phyloP scores from a whole-genome alignment of 2,888 invertebrate species.

The Orchesella flavescens region DNA sequence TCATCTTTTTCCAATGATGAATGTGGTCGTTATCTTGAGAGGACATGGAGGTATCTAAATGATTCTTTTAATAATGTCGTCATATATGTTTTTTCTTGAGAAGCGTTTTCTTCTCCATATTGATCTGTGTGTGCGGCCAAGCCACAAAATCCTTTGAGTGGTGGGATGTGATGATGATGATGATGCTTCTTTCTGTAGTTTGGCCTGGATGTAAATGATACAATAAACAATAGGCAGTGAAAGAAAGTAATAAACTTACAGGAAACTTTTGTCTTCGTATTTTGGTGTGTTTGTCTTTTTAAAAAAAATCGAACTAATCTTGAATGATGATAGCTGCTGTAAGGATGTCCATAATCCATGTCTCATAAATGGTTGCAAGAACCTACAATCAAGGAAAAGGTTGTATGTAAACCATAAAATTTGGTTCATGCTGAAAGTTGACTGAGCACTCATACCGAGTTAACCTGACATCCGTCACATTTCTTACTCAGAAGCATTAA shows the following conservation, averaged over 20 bases:
- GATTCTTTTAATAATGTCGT: constrained; percentile 32
- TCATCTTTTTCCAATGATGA: constrained; percentile 44
- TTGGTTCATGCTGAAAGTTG: no score
- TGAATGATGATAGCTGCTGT: background rate
- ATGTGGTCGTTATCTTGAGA: constrained; percentile 45
- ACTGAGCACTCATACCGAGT: no score
- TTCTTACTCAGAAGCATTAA: background rate
- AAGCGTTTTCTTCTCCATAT: background rate
- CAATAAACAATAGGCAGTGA: no score
- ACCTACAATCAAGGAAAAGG: no score
- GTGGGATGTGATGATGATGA: no score
- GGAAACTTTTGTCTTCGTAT: background rate
- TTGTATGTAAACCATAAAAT: no score
- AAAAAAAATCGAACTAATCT: background rate
- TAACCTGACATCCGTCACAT: no score
- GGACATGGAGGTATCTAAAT: constrained; percentile 21
- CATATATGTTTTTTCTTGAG: background rate
- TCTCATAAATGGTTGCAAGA: no score
- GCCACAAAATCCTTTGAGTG: background rate
- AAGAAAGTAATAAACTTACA: background rate
- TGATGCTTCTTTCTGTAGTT: no score
- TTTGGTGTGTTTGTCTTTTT: background rate
- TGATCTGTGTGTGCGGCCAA: constrained; percentile 45
- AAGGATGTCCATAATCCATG: no score
- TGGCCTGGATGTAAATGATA: no score